Conservation (phyloP, 2,888 invertebrate species). For the Zaprionus bogoriensis region DNA sequence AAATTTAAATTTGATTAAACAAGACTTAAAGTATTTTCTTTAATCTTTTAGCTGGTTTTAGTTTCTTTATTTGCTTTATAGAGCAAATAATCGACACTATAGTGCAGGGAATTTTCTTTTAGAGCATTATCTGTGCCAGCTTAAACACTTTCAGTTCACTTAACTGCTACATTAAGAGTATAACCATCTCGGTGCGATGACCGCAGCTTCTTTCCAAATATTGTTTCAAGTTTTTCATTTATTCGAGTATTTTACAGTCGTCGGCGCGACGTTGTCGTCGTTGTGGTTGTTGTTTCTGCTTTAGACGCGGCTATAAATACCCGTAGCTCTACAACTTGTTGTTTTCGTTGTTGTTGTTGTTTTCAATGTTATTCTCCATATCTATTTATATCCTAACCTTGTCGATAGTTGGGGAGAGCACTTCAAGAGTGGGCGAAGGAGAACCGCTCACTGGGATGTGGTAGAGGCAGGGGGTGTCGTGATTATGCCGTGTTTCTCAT, state of each 20-base stretch:
- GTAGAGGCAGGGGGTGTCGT: too few species aligned
- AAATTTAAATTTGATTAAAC: too few species aligned
- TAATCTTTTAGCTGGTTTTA: too few species aligned
- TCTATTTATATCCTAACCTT: conserved; percentile 71
- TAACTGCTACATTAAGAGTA: too few species aligned
- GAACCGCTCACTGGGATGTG: too few species aligned
- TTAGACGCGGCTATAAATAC: conserved; percentile 56
- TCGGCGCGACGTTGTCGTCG: conserved; percentile 9
- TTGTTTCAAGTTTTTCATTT: conserved; percentile 49
- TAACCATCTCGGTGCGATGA: neutral
- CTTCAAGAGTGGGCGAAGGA: conserved; percentile 2
- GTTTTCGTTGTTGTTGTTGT: conserved; percentile 30
- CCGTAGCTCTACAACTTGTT: conserved; percentile 57
- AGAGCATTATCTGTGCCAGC: too few species aligned
- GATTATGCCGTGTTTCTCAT: conserved; percentile 47
- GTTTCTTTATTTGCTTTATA: too few species aligned
- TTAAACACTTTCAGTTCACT: too few species aligned
- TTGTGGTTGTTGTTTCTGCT: conserved; percentile 22
- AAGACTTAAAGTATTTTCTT: too few species aligned
- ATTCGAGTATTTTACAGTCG: conserved; percentile 40
- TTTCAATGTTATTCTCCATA: conserved; percentile 69
- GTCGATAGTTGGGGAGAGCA: conserved; percentile 44
- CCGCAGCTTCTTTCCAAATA: conserved; percentile 5
- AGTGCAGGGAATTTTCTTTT: too few species aligned
- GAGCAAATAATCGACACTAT: too few species aligned